Base-by-base conservation (phyloP, 2,797 vertebrate species). In the Acanthurus tractus region DNA sequence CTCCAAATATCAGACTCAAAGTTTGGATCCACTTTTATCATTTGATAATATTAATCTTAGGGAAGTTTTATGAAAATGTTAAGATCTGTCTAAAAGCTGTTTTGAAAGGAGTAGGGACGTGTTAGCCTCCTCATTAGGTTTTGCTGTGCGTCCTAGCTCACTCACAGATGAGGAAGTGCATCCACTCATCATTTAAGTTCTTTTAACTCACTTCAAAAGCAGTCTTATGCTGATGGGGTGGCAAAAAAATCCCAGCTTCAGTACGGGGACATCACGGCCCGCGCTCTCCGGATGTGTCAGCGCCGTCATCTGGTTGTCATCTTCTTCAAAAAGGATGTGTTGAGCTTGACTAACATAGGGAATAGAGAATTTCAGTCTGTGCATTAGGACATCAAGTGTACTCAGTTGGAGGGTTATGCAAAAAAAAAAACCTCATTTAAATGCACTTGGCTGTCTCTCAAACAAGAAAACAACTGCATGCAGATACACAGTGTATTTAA, bases 161-260 rank as follows among this genome's bases (percentile, higher is more conserved):
- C 57, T 70, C 44, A 73, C 82, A 84, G 86, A 84, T 52, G 81
- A 83, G 53, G 64, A 86, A 70, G 78, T 23, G 70, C 67, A 72
- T 55, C 46, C 58, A 53, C 55, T 82, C 63, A 29, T 87, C 73
- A 49, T 65, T 84, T 82, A 69, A 79, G 56, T 81, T 86, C 84
- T 88, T 89, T 88, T 78, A 87, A 86, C 66, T 89, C 57, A 76
- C 83, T 86, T 92, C 89, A 89, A 87, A 90, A 89, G 86, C 82
- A 52, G 70, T 49, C 72, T 58, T 59, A 81, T 34, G 61, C 76
- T 70, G 86, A 84, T 86, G 81, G 78, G 17, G 73, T 54, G 74
- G 78, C 63, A 85, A 62, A 73, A 61, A 73, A 80, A 77, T 63
- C 73, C 55, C 70, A 78, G 83, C 84, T 75, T 83, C 78, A 79